These are phyloP conservation scores for Epirrhoe alternata DNA, from an alignment of 2,888 invertebrate species.

Conservation along the genomic window DNA sequence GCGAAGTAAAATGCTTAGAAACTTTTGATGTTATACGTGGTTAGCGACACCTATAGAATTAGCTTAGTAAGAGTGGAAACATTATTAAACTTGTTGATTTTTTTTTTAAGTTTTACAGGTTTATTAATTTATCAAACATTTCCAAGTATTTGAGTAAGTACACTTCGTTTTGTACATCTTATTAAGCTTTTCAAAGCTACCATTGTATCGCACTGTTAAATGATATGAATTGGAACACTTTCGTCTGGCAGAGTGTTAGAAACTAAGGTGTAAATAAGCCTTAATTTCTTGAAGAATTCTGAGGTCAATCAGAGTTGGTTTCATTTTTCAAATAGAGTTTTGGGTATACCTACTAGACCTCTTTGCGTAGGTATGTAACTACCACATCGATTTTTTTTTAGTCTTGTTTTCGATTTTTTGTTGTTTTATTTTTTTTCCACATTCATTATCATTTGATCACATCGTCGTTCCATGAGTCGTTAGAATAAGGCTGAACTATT, in stretches of 20 bases:
- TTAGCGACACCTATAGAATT: neutral
- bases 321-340: neutral
- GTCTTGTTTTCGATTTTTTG: too few species aligned
- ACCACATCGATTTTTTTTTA: too few species aligned
- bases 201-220: slow-evolving; percentile 50
- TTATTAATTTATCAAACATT: too few species aligned
- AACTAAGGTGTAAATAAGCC: slow-evolving; percentile 55
- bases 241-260: slow-evolving; percentile 37
- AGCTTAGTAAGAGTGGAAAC: neutral
- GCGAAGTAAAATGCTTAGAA: neutral
- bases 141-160: too few species aligned
- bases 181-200: slow-evolving; percentile 3
- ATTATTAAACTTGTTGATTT: too few species aligned
- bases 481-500: too few species aligned
- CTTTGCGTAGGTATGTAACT: too few species aligned
- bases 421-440: too few species aligned
- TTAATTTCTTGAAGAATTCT: neutral
- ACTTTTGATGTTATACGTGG: neutral
- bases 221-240: slow-evolving; percentile 63
- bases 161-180: too few species aligned
- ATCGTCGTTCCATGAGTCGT: too few species aligned
- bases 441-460: too few species aligned
- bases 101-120: too few species aligned
- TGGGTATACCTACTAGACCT: neutral
- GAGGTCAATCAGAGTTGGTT: slow-evolving; percentile 1